Conservation (phyloP, 2,113 vertebrate species). For the Poeciliopsis occidentalis region DNA sequence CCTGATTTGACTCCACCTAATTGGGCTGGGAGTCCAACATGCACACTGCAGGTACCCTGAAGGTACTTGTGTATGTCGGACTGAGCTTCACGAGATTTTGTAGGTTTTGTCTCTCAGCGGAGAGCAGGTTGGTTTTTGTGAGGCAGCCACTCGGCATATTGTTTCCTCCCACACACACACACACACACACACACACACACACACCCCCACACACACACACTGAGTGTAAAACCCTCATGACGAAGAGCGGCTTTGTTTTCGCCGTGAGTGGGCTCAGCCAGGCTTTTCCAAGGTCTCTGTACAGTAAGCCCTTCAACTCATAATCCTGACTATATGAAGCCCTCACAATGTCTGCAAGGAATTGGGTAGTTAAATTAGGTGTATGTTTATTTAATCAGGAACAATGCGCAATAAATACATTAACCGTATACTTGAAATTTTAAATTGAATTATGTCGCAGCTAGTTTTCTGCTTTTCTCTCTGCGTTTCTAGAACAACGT, state of each 20-base stretch:
- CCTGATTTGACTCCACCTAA: not conserved
- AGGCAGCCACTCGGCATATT: conserved; percentile 36
- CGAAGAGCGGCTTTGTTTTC: not conserved
- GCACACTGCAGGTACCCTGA: not conserved
- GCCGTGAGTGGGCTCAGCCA: conserved; percentile 30
- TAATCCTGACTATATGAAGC: conserved; percentile 19
- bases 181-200: not conserved
- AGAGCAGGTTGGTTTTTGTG: conserved; percentile 32
- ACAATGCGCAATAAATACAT: not conserved
- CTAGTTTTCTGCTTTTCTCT: not conserved
- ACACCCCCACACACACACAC: not conserved
- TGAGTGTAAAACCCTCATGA: conserved; percentile 26
- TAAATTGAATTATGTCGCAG: not conserved
- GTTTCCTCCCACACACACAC: conserved; percentile 36
- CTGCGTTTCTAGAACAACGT: too few relatives aligned
- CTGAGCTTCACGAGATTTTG: conserved; percentile 15
- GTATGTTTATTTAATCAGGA: not conserved
- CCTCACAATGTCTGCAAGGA: not conserved
- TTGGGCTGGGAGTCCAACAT: not conserved
- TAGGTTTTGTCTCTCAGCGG: conserved; percentile 10
- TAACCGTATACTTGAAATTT: not conserved
- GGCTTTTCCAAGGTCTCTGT: conserved; percentile 26
- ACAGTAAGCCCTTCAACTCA: not conserved
- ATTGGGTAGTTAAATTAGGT: not conserved
- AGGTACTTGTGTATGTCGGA: not conserved